A percentile compares a stretch with the other conserved stretches of the same genome.
phyloP scores from a whole-genome alignment of 2,888 invertebrate genomes.

The Julus scandinavius region DNA sequence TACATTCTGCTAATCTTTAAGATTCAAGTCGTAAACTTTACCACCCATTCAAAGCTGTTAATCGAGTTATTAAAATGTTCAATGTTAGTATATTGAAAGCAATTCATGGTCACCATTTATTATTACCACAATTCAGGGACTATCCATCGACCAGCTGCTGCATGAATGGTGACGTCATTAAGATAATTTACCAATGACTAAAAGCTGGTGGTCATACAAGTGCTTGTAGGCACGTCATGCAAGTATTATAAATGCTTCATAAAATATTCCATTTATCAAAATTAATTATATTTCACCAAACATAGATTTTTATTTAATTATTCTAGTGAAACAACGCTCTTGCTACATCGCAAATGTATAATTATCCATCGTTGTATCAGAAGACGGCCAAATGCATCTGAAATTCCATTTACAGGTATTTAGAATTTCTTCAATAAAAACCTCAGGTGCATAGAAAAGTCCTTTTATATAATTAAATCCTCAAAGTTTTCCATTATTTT shows the following conservation, averaged over 20 bases:
- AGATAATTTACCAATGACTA: neutral
- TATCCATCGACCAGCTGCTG: neutral
- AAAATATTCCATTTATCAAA: too few species aligned
- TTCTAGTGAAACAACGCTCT: too few species aligned
- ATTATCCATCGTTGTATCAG: too few species aligned
- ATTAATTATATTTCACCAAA: neutral
- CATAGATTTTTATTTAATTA: too few species aligned
- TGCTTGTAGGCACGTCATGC: too few species aligned
- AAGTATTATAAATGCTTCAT: too few species aligned
- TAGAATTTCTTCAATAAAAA: neutral
- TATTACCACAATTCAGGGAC: neutral
- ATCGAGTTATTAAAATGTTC: constrained; percentile 15
- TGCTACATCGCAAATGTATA: too few species aligned
- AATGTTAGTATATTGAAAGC: neutral
- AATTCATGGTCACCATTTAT: neutral
- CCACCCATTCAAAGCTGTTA: neutral
- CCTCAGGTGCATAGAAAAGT: neutral
- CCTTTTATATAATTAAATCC: neutral
- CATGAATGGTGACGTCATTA: neutral
- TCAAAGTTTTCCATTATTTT: neutral
- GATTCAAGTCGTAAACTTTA: neutral
- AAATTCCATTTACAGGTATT: too few species aligned
- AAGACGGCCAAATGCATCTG: too few species aligned
- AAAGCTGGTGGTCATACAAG: neutral
- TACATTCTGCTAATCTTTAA: neutral